phyloP scores from a whole-genome alignment of 1,140 invertebrate genomes.

The Eciton burchellii region DNA sequence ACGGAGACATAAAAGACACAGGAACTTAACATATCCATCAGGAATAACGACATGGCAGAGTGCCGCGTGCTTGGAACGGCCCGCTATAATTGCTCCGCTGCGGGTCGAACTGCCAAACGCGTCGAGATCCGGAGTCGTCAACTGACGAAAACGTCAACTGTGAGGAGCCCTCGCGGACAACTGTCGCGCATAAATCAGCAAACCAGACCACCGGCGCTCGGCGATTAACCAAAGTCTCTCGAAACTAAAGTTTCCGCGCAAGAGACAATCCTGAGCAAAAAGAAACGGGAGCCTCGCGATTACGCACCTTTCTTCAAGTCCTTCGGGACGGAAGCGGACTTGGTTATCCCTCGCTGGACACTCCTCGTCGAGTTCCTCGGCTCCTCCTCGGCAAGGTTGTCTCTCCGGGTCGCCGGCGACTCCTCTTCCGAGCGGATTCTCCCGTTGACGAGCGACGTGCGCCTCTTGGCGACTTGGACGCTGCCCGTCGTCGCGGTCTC shows the following conservation, averaged over 20 bases:
- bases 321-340: constrained; percentile 77
- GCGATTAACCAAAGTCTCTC: background rate
- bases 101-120: background rate
- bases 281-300: no score
- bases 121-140: background rate
- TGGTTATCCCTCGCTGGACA: constrained; percentile 62
- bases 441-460: constrained; percentile 57
- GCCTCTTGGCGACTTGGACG: constrained; percentile 56
- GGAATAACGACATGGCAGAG: constrained; percentile 1
- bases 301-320: constrained; percentile 79
- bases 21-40: constrained; percentile 35
- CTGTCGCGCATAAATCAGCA: no score
- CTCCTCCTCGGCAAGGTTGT: constrained; percentile 36
- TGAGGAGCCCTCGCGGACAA: no score
- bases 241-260: background rate
- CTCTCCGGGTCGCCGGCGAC: constrained; percentile 20
- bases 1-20: constrained; percentile 20
- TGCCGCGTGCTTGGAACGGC: background rate
- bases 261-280: background rate
- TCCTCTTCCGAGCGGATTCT: constrained; percentile 63
- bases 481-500: constrained; percentile 70
- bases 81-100: constrained; percentile 5
- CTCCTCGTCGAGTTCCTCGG: constrained; percentile 21
- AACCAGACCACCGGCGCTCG: background rate
- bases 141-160: no score